phyloP scores from a whole-genome alignment of 2,797 vertebrate genomes.

The Steatocranus sp. region DNA sequence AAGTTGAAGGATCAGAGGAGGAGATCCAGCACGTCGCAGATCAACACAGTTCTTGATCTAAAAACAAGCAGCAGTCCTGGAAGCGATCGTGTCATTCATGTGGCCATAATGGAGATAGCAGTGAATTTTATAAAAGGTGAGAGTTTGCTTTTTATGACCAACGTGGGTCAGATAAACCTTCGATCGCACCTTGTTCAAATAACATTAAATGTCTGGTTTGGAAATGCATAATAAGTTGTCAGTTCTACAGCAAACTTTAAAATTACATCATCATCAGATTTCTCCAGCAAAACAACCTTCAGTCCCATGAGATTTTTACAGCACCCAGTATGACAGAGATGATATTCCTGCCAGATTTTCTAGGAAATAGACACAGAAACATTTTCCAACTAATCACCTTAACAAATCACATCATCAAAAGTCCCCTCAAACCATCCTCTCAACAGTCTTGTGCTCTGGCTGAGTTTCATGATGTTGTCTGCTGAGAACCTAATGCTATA shows the following conservation, averaged over 20 bases:
- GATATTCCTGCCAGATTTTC: slow-evolving; percentile 66
- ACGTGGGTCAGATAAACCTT: neutral
- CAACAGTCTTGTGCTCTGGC: slow-evolving; percentile 22
- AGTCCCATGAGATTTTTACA: slow-evolving; percentile 41
- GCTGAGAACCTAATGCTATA: neutral
- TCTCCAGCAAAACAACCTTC: slow-evolving; percentile 1
- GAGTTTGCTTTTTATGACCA: neutral
- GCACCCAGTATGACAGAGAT: slow-evolving; percentile 51
- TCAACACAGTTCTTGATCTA: neutral
- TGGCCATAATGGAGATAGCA: neutral
- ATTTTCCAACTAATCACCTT: slow-evolving; percentile 51
- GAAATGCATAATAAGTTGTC: neutral
- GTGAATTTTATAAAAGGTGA: neutral
- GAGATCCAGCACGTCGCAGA: neutral
- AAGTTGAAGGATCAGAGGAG: neutral
- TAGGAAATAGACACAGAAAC: slow-evolving; percentile 16
- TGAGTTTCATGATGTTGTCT: neutral
- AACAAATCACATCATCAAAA: slow-evolving; percentile 40
- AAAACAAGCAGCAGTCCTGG: neutral
- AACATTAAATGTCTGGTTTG: neutral
- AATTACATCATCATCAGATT: neutral
- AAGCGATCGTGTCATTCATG: neutral
- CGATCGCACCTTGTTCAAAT: neutral
- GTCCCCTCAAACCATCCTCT: slow-evolving; percentile 41
- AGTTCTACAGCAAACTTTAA: neutral